Evolutionary conservation across 2,888 invertebrate genomes (phyloP), one percentile per base, ranked within the genome.

Genomic region (Petrolisthes cinctipes): DNA sequence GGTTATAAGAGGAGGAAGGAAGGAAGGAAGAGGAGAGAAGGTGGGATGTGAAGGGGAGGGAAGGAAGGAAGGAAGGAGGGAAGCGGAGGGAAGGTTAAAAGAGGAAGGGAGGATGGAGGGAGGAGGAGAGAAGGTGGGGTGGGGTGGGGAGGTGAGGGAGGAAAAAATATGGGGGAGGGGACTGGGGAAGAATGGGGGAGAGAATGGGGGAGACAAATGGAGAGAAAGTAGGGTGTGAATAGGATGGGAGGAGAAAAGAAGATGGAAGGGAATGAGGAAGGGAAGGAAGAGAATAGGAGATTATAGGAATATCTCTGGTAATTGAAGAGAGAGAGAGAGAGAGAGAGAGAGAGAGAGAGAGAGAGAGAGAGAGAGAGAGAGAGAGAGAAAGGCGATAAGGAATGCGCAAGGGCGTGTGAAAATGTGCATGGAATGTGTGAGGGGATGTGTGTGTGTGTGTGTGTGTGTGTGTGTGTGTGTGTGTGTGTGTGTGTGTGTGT

Each of bases 381-480:
- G 4, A 23, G 23, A 20, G 75, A 37, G 17, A 23, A 75, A 20
- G 37, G 23, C 37, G 75, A 23, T 75, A 23, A 75, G 17, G 75
- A 17, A 20, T n/a, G 23, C 23, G 75, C 75, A 23, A 37, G 11
- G 9, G 11, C 9, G 75, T 68, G 9, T 20, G 17, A 20, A n/a
- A 68, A 9, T 20, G 23, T 75, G 75, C 4, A 20, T 11, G 7
- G n/a, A 9, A 37, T 17, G 73, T n/a, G 7, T 7, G n/a, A 7
- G 75, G 4, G n/a, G n/a, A 7, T 75, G 23, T 75, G 75, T 75
- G 23, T 23, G 75, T 75, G 75, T 20, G 75, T 75, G 75, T 20
- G 75, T 75, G 75, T 20, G 75, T 75, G 75, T 20, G 75, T 75
- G 75, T 20, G 75, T 75, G 75, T 20, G 75, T 75, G 61, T 11